Conservation (phyloP, 2,113 vertebrate species). For the Mirounga angustirostris region DNA sequence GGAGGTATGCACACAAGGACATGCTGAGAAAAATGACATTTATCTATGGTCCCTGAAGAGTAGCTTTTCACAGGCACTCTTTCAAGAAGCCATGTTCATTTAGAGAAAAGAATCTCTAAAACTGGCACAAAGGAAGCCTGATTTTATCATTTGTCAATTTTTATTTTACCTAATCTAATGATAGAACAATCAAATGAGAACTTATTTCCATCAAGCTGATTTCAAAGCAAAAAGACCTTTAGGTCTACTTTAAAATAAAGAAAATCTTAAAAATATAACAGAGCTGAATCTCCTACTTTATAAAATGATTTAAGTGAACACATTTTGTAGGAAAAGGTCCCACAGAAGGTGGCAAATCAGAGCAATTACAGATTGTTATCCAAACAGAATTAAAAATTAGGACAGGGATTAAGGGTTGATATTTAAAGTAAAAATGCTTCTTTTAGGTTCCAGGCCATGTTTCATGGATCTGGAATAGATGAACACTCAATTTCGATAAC, state of each 20-base stretch:
- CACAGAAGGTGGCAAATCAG: fast-evolving
- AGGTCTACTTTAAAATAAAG: background rate
- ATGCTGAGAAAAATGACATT: background rate
- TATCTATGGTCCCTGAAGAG: background rate
- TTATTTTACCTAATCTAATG: constrained; percentile 23
- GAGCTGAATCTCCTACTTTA: background rate
- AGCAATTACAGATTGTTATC: background rate
- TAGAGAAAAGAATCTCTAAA: background rate
- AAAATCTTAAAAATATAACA: background rate
- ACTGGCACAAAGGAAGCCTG: background rate
- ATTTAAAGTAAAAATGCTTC: constrained; percentile 34
- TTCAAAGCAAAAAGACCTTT: constrained; percentile 1
- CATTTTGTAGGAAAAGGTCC: background rate
- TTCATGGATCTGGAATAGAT: background rate
- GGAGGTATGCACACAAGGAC: background rate
- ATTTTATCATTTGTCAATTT: background rate
- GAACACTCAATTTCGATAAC: constrained; percentile 22
- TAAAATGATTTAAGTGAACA: background rate
- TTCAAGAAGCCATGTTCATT: background rate
- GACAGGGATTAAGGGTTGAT: fast-evolving
- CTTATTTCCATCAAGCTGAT: background rate
- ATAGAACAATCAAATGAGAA: background rate
- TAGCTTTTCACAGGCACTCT: background rate
- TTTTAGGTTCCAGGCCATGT: background rate
- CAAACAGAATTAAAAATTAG: background rate